Evolutionary conservation across 2,888 invertebrate genomes (phyloP), one percentile per base, ranked within the genome.

Genomic region (Watsonalla cultraria): DNA sequence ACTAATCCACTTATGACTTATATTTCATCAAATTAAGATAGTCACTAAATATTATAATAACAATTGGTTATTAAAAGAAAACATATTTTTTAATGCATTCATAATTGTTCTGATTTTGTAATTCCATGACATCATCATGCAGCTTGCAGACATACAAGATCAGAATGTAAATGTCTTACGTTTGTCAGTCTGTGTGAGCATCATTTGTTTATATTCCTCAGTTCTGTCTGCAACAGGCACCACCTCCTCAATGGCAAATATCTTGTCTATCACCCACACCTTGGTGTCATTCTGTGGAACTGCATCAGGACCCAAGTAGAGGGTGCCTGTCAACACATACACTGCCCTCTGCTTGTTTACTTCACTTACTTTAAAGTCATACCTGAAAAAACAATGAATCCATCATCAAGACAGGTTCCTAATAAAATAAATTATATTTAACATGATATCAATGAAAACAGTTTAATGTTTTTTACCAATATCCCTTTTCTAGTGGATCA

Each of bases 221-320:
- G 79, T 86, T 66, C 92, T 84, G 2, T 92, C 78, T 0, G 64
- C 63, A 24, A 93, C 53, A 9, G 91, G 84, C 42, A 90, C 80
- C 0, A 89, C 84, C 51, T 91, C 74, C 72, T 94, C 95, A 55
- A 96, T 93, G 35, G 86, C 86, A 83, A 93, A 95, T 52, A 96
- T 86, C 70, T 95, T 95, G 69, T 94, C 92, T 5, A 84, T 84
- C 50, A 93, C 91, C 61, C 84, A 82, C 0, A 95, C 81, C 65
- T 57, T 81, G 0, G 93, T 93, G 63, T 94, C 91, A 70, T 93
- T 90, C 48, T 95, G 82, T 0, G 92, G 91, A 2, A 92, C 74
- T n/a, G 80, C 82, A 24, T 91, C 88, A 37, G 76, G 78, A 11
- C 93, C 94, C 15, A 94, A 80, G 59, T 92, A 92, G 8, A 94